Percentiles rank a stretch among this genome's conserved stretches.
These are phyloP conservation scores for Xylocampa areola DNA, from an alignment of 2,888 invertebrate genomes.

Conservation along the genomic window DNA sequence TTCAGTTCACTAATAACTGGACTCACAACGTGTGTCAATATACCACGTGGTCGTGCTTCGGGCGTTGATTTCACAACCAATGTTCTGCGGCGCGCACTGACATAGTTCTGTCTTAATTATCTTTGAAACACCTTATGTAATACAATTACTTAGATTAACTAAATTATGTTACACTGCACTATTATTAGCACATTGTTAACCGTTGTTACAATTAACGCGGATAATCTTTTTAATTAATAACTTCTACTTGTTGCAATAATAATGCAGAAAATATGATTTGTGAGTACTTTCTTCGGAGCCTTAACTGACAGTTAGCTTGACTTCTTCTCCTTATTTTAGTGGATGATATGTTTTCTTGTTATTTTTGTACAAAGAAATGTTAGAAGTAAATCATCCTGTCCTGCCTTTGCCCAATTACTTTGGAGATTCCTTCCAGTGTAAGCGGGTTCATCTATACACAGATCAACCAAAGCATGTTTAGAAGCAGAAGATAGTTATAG, in stretches of 20 bases:
- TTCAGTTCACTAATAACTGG: neutral
- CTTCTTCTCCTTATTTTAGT: no score
- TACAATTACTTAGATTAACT: constrained; percentile 47
- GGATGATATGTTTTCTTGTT: no score
- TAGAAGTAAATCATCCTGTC: no score
- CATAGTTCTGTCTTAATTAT: constrained; percentile 49
- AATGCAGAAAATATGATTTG: no score
- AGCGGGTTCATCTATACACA: no score
- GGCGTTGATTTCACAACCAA: constrained; percentile 37
- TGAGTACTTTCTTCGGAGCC: no score
- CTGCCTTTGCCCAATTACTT: no score
- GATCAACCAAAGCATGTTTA: no score
- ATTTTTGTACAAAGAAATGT: no score
- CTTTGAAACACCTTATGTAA: constrained; percentile 40
- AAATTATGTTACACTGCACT: constrained; percentile 37
- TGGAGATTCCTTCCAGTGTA: no score
- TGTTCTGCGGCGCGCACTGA: neutral
- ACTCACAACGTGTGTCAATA: constrained; percentile 4
- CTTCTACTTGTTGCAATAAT: neutral
- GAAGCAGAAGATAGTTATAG: no score
- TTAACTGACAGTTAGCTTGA: no score
- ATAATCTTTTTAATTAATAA: constrained; percentile 24
- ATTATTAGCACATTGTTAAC: constrained; percentile 24
- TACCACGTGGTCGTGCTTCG: constrained; percentile 4
- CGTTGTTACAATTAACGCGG: constrained; percentile 11